Base-by-base conservation (phyloP, 2,797 vertebrate species). In the Mionectes olivaceus region DNA sequence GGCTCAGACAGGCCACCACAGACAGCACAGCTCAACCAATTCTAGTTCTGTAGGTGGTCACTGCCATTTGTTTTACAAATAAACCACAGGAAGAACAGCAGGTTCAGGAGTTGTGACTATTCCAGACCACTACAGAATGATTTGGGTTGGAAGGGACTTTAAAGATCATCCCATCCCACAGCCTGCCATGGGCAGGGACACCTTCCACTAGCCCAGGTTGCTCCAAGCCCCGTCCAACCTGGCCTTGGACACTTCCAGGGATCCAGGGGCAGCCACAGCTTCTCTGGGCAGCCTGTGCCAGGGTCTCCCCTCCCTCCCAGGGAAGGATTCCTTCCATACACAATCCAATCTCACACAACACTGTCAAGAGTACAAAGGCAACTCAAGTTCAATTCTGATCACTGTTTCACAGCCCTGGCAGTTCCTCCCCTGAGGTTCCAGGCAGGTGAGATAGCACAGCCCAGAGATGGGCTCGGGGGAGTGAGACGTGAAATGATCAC, bases 131-230 rank as follows among this genome's bases (percentile, higher is more conserved):
- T 16, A 1, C 8, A 52, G 39, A 37, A 28, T 6, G 16, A 30
- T 35, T 7, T 32, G 44, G 44, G 24, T 19, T 19, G 59, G 52
- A 59, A 71, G 30, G 14, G n/a, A 71, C 28, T 18, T 15, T 19
- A 27, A 70, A 52, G n/a, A 0, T 4, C 50, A 13, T 41, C 30
- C 13, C 9, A 11, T 44, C 0, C 35, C 57, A 43, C 3, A 0
- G 23, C 7, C 32, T 33, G 63, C 28, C 43, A 57, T 5, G 28
- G 19, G n/a, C n/a, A 46, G 44, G n/a, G 44, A 46, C 73, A 59
- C 5, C n/a, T 53, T 0, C 30, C 59, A 32, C 13, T 2, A 0
- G 17, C 33, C 59, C 59, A 83, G 44, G 52, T 0, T 32, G 59
- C 22, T 71, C 46, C 71, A 1, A 33, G 7, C 35, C 35, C 32